A percentile compares a stretch with the other conserved stretches of the same genome.
Evolutionary conservation across 1,140 invertebrate species (phyloP).

Genomic region (Melitaea cinxia): DNA sequence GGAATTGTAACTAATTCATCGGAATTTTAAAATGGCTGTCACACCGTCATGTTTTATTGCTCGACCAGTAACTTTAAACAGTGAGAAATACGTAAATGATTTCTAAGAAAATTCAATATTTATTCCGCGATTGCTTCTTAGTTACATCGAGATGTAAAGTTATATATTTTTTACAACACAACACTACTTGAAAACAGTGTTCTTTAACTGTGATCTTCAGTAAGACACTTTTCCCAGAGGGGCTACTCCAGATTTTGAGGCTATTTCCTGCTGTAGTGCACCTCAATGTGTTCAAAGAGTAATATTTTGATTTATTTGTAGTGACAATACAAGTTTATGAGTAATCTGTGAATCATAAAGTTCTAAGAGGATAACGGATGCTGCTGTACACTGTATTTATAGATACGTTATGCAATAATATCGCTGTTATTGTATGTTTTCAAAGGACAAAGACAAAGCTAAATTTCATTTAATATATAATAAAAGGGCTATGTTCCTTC

Average conservation of each 20-base stretch:
- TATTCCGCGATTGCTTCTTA: slow-evolving; percentile 30
- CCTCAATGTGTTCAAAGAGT: no score
- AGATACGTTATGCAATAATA: not conserved
- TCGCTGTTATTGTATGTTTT: no score
- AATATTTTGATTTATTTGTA: no score
- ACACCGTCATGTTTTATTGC: slow-evolving; percentile 45
- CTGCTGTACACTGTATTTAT: not conserved
- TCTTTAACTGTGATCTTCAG: no score
- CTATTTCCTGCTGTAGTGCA: no score
- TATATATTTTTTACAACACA: not conserved
- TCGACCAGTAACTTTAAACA: slow-evolving; percentile 38
- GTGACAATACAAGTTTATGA: not conserved
- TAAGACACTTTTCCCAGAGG: no score
- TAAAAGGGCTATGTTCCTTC: no score
- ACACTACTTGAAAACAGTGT: not conserved
- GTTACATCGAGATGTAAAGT: not conserved
- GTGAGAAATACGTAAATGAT: slow-evolving; percentile 45
- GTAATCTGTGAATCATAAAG: slow-evolving; percentile 2
- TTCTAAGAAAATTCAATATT: slow-evolving; percentile 38
- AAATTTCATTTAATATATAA: no score
- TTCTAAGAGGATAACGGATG: slow-evolving; percentile 16
- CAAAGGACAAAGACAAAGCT: no score
- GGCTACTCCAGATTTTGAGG: no score
- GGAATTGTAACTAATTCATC: slow-evolving; percentile 71
- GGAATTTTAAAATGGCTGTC: slow-evolving; percentile 67